Base-by-base conservation (phyloP, 2,113 vertebrate genomes). In the Pachypanchax playfairii region DNA sequence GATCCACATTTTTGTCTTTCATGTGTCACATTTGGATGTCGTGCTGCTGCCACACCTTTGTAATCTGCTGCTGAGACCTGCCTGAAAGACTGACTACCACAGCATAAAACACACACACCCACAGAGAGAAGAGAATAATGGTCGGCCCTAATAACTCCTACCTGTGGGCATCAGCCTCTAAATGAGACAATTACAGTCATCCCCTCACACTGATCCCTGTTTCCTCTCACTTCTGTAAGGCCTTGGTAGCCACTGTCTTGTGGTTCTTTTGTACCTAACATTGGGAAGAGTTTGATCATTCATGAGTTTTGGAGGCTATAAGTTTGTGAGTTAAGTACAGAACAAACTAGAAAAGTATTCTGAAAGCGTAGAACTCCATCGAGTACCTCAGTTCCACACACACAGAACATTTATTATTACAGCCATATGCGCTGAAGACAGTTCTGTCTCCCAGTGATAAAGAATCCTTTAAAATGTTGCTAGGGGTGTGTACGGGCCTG, bases 1-100 rank as follows among this genome's bases (percentile, higher is more conserved):
- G 93, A 96, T 95, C 94, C 91, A 89, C 90, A 87, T 90, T 92
- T 90, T 94, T 95, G 93, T 93, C 94, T 96, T 96, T 96, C 90
- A 94, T 95, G 93, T 93, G 89, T 92, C 93, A 89, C 91, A 91
- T 91, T 94, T 93, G 88, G 92, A 94, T 94, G 92, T 92, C 82
- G 82, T 86, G 85, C 43, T 89, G 91, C 93, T 93, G 75, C 70
- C 88, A 84, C 94, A 96, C 94, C 95, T 95, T 93, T 93, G 92
- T 93, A 94, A 94, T 94, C 92, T 91, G 68, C 89, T 65, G 85
- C 84, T 83, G 83, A 91, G 83, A 51, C 51, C 53, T 29, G 65
- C 65, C 79, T 70, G 63, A 84, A 61, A 82, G 70, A 65, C 57
- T 20, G 63, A 66, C 68, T 65, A 38, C 66, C 3, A 62, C 89